These are phyloP conservation scores for Conopomorpha cramerella DNA, from an alignment of 1,140 invertebrate species.

Conservation along the genomic window DNA sequence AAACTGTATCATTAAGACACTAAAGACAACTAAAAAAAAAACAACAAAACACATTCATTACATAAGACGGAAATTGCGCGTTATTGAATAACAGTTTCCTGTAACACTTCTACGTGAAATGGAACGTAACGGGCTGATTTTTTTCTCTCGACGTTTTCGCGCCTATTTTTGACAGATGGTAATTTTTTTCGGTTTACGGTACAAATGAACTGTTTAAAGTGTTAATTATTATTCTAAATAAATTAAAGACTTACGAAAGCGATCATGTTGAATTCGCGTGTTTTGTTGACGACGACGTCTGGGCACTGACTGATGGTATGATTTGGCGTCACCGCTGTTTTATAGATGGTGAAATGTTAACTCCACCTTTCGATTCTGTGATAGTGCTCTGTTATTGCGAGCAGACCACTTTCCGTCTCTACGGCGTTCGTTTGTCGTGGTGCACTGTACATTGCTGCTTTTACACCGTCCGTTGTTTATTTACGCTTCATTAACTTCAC, in stretches of 20 bases:
- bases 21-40: too few relatives aligned
- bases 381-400: constrained; percentile 24
- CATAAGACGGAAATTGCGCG: neutral
- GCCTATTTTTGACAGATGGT: neutral
- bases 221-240: too few relatives aligned
- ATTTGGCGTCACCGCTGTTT: constrained; percentile 29
- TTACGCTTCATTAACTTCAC: too few relatives aligned
- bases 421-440: neutral
- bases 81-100: neutral
- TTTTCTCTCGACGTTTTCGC: too few relatives aligned
- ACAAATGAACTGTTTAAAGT: too few relatives aligned
- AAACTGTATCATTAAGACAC: too few relatives aligned
- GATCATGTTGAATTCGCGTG: constrained; percentile 45
- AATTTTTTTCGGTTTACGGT: neutral
- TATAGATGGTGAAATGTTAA: constrained; percentile 53
- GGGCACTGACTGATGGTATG: constrained; percentile 40
- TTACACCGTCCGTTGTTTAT: too few relatives aligned
- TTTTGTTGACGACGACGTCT: constrained; percentile 31
- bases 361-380: constrained; percentile 46
- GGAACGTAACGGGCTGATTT: too few relatives aligned
- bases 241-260: constrained; percentile 39
- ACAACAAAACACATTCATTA: too few relatives aligned
- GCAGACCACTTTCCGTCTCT: constrained; percentile 3
- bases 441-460: constrained; percentile 13
- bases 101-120: too few relatives aligned